Base-by-base conservation (phyloP, 2,888 invertebrate species). In the Coelopa pilipes region DNA sequence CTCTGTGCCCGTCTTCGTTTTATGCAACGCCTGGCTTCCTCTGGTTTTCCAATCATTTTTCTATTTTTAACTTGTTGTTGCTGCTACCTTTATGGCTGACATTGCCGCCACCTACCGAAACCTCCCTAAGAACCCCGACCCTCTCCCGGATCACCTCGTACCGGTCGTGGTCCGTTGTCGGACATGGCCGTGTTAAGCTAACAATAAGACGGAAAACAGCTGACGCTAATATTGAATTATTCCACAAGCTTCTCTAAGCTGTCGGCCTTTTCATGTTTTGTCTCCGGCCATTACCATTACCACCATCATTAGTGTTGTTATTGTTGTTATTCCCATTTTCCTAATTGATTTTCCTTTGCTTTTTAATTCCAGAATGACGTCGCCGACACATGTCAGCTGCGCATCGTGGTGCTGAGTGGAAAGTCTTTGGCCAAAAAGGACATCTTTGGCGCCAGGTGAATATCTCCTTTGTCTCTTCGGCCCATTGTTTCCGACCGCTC, bases 371-470 rank as follows among this genome's bases (percentile, higher is more conserved):
- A 94, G 94, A 92, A 90, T 88, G 93, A 94, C 88, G 93, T 95
- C 87, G 81, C 83, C 63, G 92, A 92, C 80, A 93, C 93, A 84
- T 93, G 92, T 89, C 91, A 94, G 87, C 90, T 97, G 86, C 92
- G 96, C 82, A 90, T 98, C 86, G 93, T 92, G 89, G 93, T 98
- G 77, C 90, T 96, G 79, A 93, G 94, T 80, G 97, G 96, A 49
- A 93, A 94, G 88, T 94, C 96, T 81, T 90, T 99, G 84, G 98
- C 98, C 73, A 98, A 98, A 88, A 99, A 99, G 89, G 99, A 99
- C 88, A 98, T 99, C 83, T 99, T 99, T 90, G 99, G 99, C 83
- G 98, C 98, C 82, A 97, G 96, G 96, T 96, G 88, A 79, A 78
- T 73, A 11, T 60, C 19, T 50, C 46, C 11, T 21, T 53, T 65